Base-by-base conservation (phyloP, 2,888 invertebrate species). In the Galerucella pusilla region DNA sequence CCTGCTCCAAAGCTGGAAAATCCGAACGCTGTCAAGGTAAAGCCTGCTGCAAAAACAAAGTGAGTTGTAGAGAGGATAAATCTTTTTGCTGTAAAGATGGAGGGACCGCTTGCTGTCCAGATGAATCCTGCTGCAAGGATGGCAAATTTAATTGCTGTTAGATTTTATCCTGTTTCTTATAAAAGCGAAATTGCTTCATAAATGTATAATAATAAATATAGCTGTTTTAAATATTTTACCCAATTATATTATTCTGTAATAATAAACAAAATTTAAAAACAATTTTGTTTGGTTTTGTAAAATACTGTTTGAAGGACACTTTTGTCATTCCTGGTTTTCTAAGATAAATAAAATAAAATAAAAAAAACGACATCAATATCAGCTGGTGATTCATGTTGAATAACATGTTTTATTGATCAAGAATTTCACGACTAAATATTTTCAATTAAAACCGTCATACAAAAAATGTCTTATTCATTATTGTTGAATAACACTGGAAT, bases 1-100 rank as follows among this genome's bases (percentile, higher is more conserved):
- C 35, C 35, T 35, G 35, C 60, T 69, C 60, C 45, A 42, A 60
- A 69, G 60, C 60, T 5, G 25, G 25, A 69, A 69, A 46, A 45
- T 45, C 9, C 25, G 57, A 25, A 20, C 28, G 49, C 7, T 67
- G 52, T 67, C 54, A 11, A n/a, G 12, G n/a, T 4, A 25, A 12
- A 20, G 11, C 60, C 14, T 69, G 69, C 45, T 69, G 69, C 46
- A 25, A 35, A 35, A 35, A 4, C 5, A 5, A 35, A 35, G 35
- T 35, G 35, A 2, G 2, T 35, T 5, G 35, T 35, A 5, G 35
- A 5, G 35, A 35, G 35, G 35, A 5, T n/a, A n/a, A n/a, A n/a
- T n/a, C 11, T 16, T 45, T 9, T n/a, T 64, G 64, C 64, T 45
- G 45, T 16, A 9, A 57, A 57, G 16, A 57, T n/a, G 9, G 54